These are phyloP conservation scores for Tenthredo distinguenda DNA, from an alignment of 2,888 invertebrate genomes.

Conservation along the genomic window DNA sequence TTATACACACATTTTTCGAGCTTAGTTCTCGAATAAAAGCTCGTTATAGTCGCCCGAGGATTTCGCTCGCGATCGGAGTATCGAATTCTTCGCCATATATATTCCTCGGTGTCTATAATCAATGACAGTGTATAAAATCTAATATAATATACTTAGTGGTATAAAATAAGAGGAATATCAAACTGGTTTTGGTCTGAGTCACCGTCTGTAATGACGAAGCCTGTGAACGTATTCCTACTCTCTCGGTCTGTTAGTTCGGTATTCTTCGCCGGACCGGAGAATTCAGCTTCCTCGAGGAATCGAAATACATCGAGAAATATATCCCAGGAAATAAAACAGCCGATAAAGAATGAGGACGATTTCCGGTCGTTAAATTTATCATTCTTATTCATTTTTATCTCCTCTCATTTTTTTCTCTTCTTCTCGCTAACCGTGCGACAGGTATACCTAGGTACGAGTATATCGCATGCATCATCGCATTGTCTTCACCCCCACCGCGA, in stretches of 20 bases:
- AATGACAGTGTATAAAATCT: slow-evolving; percentile 61
- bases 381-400: not conserved
- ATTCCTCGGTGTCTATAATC: slow-evolving; percentile 7
- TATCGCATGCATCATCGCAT: not conserved
- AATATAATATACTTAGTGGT: slow-evolving; percentile 67
- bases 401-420: not conserved
- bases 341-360: slow-evolving; percentile 57
- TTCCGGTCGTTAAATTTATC: slow-evolving; percentile 63
- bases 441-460: too few relatives aligned
- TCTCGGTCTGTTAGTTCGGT: slow-evolving; percentile 7
- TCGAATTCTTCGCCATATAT: not conserved
- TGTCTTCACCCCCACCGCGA: not conserved
- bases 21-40: not conserved
- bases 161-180: slow-evolving; percentile 66
- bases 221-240: slow-evolving; percentile 31
- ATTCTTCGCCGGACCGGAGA: not conserved
- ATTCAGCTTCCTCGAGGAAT: slow-evolving; percentile 18
- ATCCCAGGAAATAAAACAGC: slow-evolving; percentile 28
- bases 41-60: not conserved
- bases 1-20: not conserved
- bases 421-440: not conserved
- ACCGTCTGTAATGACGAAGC: slow-evolving; percentile 75
- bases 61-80: not conserved
- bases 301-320: slow-evolving; percentile 40
- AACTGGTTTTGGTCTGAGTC: slow-evolving; percentile 76